Conservation (phyloP, 2,888 invertebrate species). For the Drosophila hamatofila region DNA sequence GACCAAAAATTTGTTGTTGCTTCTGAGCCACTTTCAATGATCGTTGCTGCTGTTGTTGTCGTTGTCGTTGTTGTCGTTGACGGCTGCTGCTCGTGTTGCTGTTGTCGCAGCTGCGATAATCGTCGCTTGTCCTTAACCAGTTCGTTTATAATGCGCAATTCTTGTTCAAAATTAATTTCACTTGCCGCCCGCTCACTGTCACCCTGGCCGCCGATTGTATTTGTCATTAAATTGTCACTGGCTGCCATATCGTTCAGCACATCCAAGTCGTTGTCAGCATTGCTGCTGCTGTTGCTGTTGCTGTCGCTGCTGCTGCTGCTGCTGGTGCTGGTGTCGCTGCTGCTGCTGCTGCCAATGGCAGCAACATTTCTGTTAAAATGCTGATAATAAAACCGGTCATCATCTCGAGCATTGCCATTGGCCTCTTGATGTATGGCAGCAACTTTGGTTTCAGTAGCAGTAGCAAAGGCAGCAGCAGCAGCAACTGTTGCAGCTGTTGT, state of each 20-base stretch:
- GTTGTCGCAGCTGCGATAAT: constrained; percentile 49
- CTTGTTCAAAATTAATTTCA: constrained; percentile 77
- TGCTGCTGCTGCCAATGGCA: constrained; percentile 31
- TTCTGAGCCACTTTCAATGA: constrained; percentile 29
- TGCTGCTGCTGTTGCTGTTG: constrained; percentile 26
- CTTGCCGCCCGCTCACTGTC: constrained; percentile 56
- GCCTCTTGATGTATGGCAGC: constrained; percentile 54
- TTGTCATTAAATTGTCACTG: constrained; percentile 73
- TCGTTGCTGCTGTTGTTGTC: constrained; percentile 23
- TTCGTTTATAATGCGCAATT: constrained; percentile 82
- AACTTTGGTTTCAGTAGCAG: constrained; percentile 38
- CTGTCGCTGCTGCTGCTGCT: constrained; percentile 22
- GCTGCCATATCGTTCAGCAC: constrained; percentile 53
- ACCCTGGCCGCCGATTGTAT: constrained; percentile 59
- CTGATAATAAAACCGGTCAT: constrained; percentile 82
- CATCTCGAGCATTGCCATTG: constrained; percentile 47
- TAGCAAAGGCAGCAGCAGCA: constrained; percentile 31
- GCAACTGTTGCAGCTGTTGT: constrained; percentile 37
- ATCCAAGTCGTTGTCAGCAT: constrained; percentile 45
- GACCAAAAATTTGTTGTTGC: constrained; percentile 65
- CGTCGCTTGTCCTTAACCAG: constrained; percentile 80
- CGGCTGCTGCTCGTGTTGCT: constrained; percentile 40
- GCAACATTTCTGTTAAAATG: constrained; percentile 50
- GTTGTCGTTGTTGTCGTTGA: constrained; percentile 38
- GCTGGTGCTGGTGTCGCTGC: constrained; percentile 18